These are phyloP conservation scores for Thymelicus acteon DNA, from an alignment of 2,888 invertebrate species.

Conservation along the genomic window DNA sequence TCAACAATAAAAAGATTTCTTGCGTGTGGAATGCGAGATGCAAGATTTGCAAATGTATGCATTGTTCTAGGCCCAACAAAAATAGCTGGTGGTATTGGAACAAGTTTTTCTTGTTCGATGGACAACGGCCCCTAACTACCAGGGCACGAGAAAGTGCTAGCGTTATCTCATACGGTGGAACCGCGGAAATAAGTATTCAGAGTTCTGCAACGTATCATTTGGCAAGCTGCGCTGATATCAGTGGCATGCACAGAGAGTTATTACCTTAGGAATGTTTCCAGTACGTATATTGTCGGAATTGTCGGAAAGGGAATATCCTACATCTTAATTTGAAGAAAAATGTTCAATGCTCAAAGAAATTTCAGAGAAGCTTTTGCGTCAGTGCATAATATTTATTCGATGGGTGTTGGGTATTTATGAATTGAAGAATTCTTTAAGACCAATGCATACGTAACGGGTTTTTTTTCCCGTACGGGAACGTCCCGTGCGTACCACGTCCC, in stretches of 20 bases:
- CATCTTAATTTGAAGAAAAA: too few relatives aligned
- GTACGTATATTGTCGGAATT: not conserved
- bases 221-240: slow-evolving; percentile 16
- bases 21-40: slow-evolving; percentile 37
- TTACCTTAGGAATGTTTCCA: slow-evolving; percentile 9
- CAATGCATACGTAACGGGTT: too few relatives aligned
- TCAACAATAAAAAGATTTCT: slow-evolving; percentile 33
- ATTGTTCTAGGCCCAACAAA: slow-evolving; percentile 35
- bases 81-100: slow-evolving; percentile 31
- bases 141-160: slow-evolving; percentile 34
- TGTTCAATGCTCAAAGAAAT: too few relatives aligned
- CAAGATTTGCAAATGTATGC: slow-evolving; percentile 37
- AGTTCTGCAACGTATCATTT: slow-evolving; percentile 35
- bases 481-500: too few relatives aligned
- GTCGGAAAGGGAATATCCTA: not conserved
- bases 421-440: too few relatives aligned
- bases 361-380: too few relatives aligned
- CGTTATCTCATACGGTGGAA: slow-evolving; percentile 24
- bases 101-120: slow-evolving; percentile 36
- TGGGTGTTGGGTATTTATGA: too few relatives aligned
- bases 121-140: slow-evolving; percentile 36
- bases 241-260: slow-evolving; percentile 12
- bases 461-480: too few relatives aligned
- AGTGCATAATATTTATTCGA: too few relatives aligned
- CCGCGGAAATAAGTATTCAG: slow-evolving; percentile 34